Evolutionary conservation across 2,113 vertebrate genomes (phyloP).

Genomic region (Pachyramphus minor): DNA sequence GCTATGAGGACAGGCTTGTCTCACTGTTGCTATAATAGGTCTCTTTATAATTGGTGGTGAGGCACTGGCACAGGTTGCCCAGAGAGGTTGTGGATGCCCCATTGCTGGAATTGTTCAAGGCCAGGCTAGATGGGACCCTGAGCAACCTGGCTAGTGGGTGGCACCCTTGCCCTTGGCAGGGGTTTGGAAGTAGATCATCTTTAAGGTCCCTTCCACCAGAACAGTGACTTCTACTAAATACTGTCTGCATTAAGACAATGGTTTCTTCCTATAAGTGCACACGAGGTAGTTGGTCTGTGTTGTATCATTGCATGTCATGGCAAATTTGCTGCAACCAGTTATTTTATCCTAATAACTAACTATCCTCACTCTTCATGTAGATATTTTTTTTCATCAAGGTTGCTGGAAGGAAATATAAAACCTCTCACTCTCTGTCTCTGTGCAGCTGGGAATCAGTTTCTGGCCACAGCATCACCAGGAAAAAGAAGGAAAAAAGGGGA

Average conservation of each 20-base stretch:
- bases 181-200: neutral
- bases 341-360: neutral
- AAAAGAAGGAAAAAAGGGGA: neutral
- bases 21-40: neutral
- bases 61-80: neutral
- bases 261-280: neutral
- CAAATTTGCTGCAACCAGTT: neutral
- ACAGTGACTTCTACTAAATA: neutral
- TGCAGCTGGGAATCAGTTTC: neutral
- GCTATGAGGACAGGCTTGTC: neutral
- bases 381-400: neutral
- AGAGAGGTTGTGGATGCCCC: neutral
- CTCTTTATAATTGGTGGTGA: neutral
- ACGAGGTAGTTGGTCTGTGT: neutral
- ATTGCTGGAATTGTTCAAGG: neutral
- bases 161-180: neutral
- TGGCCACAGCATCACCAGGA: neutral
- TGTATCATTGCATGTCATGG: neutral
- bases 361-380: neutral
- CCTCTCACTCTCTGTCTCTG: neutral
- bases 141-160: neutral
- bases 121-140: neutral
- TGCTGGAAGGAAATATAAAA: neutral
- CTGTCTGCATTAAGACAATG: neutral
- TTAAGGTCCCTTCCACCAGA: neutral